phyloP scores from a whole-genome alignment of 2,888 invertebrate genomes.

The Drosophila hamatofila region DNA sequence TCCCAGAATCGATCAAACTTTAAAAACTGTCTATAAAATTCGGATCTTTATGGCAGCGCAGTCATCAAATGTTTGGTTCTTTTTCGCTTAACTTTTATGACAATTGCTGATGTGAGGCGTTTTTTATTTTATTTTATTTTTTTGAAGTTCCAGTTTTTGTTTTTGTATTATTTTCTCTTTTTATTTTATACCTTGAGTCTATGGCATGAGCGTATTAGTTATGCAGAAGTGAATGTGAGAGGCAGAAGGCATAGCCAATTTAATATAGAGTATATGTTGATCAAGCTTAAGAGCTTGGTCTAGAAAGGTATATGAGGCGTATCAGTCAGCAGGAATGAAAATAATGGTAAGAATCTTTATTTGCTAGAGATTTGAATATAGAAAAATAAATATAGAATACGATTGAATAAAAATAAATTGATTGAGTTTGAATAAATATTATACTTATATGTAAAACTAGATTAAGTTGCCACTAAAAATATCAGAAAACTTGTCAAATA shows the following conservation, averaged over 20 bases:
- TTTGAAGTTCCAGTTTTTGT: constrained; percentile 25
- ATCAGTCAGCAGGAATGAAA: background rate
- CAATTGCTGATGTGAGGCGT: constrained; percentile 27
- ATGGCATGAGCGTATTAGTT: background rate
- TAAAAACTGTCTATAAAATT: constrained; percentile 60
- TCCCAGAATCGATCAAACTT: constrained; percentile 47
- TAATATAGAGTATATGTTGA: background rate
- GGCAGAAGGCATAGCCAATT: background rate
- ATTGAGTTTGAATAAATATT: background rate
- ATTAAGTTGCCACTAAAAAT: no score
- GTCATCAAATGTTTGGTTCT: constrained; percentile 26
- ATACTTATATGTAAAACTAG: no score
- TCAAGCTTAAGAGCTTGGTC: background rate
- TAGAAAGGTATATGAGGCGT: no score
- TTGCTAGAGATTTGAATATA: background rate
- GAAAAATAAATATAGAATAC: background rate
- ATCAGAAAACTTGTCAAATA: no score
- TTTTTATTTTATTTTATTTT: constrained; percentile 14
- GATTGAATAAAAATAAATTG: background rate
- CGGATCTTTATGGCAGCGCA: constrained; percentile 60
- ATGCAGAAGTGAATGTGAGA: background rate
- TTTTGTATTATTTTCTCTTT: constrained; percentile 30
- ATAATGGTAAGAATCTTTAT: background rate
- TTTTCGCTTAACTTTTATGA: constrained; percentile 41
- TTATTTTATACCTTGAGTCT: background rate